Percentiles rank a stretch among this genome's conserved stretches.
phyloP scores from a whole-genome alignment of 2,113 vertebrate species.

The Equus quagga region DNA sequence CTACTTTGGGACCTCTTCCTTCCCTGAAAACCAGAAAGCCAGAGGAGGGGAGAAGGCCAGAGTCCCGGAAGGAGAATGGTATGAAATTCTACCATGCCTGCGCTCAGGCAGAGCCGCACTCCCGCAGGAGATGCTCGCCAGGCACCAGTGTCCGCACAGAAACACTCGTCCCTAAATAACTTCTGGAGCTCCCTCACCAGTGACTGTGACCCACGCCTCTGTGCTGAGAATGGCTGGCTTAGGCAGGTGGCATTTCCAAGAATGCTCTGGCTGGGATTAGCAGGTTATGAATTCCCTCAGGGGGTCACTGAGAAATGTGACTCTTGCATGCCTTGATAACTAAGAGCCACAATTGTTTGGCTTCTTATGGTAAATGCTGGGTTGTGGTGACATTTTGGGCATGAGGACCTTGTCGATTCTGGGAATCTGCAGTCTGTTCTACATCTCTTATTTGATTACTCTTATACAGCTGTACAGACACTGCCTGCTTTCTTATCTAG shows the following conservation, averaged over 20 bases:
- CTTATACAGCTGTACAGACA: not conserved
- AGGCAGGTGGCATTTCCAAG: slow-evolving; percentile 52
- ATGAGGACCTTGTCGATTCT: not conserved
- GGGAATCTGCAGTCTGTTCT: not conserved
- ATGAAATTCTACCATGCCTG: not conserved
- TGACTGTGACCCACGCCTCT: not conserved
- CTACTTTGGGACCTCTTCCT: not conserved
- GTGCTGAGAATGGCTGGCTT: slow-evolving; percentile 57
- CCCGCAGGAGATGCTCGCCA: not conserved
- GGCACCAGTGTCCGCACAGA: not conserved
- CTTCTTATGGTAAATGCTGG: slow-evolving; percentile 5
- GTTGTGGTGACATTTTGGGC: not conserved
- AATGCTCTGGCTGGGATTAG: slow-evolving; percentile 47
- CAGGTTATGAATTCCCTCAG: not conserved
- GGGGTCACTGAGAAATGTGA: slow-evolving; percentile 28
- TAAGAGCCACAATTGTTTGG: not conserved
- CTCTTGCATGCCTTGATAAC: slow-evolving; percentile 35
- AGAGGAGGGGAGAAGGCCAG: not conserved
- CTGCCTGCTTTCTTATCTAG: slow-evolving; percentile 40
- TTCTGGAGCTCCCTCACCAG: not conserved
- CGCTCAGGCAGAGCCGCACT: not conserved
- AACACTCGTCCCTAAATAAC: slow-evolving; percentile 22
- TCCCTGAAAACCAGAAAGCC: slow-evolving; percentile 25
- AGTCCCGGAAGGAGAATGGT: not conserved
- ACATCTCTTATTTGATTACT: not conserved